Conservation (phyloP, 2,113 vertebrate species). For the Leiothrix lutea region DNA sequence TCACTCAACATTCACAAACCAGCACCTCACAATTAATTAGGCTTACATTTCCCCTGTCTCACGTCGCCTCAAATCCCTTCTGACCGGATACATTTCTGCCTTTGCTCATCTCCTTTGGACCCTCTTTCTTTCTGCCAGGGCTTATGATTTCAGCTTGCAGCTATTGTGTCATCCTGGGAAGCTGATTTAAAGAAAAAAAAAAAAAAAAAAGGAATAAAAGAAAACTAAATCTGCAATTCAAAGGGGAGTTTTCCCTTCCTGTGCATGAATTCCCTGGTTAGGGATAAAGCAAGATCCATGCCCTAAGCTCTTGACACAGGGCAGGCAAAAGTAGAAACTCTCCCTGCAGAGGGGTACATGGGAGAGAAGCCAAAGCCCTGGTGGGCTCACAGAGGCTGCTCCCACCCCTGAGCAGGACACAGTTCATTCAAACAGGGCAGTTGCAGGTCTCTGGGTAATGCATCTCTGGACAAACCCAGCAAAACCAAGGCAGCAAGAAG, state of each 20-base stretch:
- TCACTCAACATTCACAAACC: background rate
- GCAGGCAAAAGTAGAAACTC: background rate
- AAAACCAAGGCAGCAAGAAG: background rate
- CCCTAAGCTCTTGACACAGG: background rate
- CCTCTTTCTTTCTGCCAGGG: background rate
- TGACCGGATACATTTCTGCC: background rate
- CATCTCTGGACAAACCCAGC: background rate
- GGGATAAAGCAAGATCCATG: background rate
- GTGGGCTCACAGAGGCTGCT: background rate
- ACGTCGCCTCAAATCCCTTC: background rate
- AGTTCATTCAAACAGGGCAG: background rate
- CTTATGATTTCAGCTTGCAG: background rate
- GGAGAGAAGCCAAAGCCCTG: background rate
- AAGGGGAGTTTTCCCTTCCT: background rate
- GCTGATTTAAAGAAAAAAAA: background rate
- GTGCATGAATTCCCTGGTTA: background rate
- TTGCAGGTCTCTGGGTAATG: background rate
- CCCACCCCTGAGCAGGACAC: background rate
- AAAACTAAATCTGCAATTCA: background rate
- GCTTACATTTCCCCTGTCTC: background rate
- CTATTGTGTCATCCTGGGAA: background rate
- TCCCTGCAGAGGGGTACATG: background rate
- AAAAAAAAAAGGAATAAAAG: background rate
- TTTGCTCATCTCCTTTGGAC: background rate
- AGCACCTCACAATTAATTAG: background rate